A percentile compares a stretch with the other conserved stretches of the same genome.
Evolutionary conservation across 35 echinoderm and acorn worm genomes (phyloP).

Genomic region (Apostichopus californicus): DNA sequence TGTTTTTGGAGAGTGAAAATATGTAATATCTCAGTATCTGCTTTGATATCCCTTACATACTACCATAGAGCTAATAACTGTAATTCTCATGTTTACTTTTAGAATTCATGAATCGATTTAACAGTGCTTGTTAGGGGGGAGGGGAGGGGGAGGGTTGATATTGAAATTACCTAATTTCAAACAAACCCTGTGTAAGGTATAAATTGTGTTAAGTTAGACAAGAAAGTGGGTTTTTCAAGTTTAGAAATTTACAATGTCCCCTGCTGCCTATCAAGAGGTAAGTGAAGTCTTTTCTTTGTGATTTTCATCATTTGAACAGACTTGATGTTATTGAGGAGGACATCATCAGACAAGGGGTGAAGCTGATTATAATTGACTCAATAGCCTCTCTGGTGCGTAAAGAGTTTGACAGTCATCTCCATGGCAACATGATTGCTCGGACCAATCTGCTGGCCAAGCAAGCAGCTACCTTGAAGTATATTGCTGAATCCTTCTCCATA

Average conservation of each 20-base stretch:
- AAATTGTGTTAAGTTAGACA: too few relatives aligned
- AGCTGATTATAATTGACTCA: constrained; percentile 89
- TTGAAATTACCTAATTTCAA: too few relatives aligned
- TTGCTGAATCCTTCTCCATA: constrained; percentile 85
- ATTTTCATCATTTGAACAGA: constrained; percentile 29
- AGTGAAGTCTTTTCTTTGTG: not conserved
- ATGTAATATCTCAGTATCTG: too few relatives aligned
- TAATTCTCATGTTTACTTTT: too few relatives aligned
- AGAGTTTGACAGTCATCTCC: constrained; percentile 83
- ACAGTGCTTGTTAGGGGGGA: too few relatives aligned
- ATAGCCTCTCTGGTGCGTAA: constrained; percentile 91
- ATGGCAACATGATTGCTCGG: constrained; percentile 80
- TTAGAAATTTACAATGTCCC: too few relatives aligned
- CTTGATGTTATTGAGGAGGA: constrained; percentile 84
- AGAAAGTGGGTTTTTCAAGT: too few relatives aligned
- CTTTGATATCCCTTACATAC: not conserved
- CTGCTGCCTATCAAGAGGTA: too few relatives aligned
- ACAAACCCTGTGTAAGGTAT: too few relatives aligned
- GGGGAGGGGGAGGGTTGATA: too few relatives aligned
- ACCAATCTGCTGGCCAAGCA: constrained; percentile 86
- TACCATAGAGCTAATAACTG: not conserved
- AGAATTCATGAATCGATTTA: too few relatives aligned
- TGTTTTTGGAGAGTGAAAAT: too few relatives aligned
- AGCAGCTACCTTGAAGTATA: constrained; percentile 92
- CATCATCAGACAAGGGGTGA: constrained; percentile 82